Conservation (phyloP, 2,888 invertebrate species). For the Stomorhina lunata region DNA sequence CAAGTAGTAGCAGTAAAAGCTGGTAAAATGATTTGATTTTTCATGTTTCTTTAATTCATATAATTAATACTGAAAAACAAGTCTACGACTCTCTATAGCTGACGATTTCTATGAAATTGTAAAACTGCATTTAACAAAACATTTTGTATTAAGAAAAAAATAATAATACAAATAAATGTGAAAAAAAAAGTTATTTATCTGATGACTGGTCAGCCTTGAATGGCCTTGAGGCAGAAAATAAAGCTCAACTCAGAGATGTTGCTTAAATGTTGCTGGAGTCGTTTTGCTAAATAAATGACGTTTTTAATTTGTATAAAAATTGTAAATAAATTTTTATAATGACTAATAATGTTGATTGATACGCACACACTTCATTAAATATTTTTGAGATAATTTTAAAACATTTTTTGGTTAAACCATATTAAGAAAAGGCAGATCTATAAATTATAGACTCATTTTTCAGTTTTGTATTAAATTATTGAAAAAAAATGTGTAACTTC, state of each 20-base stretch:
- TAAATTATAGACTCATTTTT: conserved; percentile 47
- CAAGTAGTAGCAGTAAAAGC: conserved; percentile 2
- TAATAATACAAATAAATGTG: too few species aligned
- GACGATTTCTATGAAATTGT: conserved; percentile 18
- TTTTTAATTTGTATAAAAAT: not conserved
- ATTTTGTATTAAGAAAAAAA: conserved; percentile 26
- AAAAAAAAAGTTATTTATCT: conserved; percentile 29
- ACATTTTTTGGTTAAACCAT: not conserved
- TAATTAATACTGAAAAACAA: conserved; percentile 25
- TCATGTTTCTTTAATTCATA: conserved; percentile 4
- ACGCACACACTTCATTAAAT: conserved; percentile 33
- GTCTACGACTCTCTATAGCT: too few species aligned
- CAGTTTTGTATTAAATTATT: conserved; percentile 35
- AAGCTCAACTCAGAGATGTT: conserved; percentile 17
- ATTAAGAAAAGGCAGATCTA: conserved; percentile 59
- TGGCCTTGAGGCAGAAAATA: conserved; percentile 55
- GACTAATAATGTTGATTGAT: conserved; percentile 59
- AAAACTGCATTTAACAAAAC: conserved; percentile 45
- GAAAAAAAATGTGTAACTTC: not conserved
- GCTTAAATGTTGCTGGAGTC: not conserved
- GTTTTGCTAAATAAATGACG: conserved; percentile 14
- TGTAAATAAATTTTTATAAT: conserved; percentile 25
- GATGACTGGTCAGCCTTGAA: conserved; percentile 64
- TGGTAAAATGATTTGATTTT: not conserved
- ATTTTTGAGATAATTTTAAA: conserved; percentile 17